Percentiles rank a stretch among this genome's conserved stretches.
These are phyloP conservation scores for Coelogynopora nodosa DNA, from an alignment of 2,888 invertebrate species.

Conservation along the genomic window DNA sequence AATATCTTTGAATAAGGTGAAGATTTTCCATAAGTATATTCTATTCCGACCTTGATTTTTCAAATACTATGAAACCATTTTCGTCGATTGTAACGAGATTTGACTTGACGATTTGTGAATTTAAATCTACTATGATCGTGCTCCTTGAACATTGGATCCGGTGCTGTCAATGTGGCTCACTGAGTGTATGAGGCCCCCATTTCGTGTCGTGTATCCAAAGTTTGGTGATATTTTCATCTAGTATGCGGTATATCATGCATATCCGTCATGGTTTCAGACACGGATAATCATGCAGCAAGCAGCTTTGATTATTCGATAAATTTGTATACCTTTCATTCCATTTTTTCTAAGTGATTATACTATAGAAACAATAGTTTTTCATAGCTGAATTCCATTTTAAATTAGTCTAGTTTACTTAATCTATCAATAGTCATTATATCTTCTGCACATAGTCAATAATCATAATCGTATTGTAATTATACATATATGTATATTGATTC, in stretches of 20 bases:
- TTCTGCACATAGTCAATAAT: background rate
- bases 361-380: background rate
- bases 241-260: too few species aligned
- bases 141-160: too few species aligned
- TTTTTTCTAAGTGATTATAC: background rate
- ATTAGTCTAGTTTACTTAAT: background rate
- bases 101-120: background rate
- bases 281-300: slow-evolving; percentile 9
- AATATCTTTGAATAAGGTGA: slow-evolving; percentile 21
- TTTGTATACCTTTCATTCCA: background rate
- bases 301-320: background rate
- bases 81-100: slow-evolving; percentile 21
- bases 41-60: slow-evolving; percentile 12
- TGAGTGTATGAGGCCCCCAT: too few species aligned
- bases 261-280: background rate
- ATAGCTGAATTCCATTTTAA: slow-evolving; percentile 11
- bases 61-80: background rate
- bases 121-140: too few species aligned
- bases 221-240: too few species aligned
- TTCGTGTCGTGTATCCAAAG: too few species aligned
- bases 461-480: too few species aligned
- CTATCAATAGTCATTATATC: background rate
- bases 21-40: slow-evolving; percentile 15
- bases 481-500: too few species aligned
- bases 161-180: too few species aligned